These are phyloP conservation scores for Macrosoma leucophasiata DNA, from an alignment of 2,888 invertebrate genomes.

Conservation along the genomic window DNA sequence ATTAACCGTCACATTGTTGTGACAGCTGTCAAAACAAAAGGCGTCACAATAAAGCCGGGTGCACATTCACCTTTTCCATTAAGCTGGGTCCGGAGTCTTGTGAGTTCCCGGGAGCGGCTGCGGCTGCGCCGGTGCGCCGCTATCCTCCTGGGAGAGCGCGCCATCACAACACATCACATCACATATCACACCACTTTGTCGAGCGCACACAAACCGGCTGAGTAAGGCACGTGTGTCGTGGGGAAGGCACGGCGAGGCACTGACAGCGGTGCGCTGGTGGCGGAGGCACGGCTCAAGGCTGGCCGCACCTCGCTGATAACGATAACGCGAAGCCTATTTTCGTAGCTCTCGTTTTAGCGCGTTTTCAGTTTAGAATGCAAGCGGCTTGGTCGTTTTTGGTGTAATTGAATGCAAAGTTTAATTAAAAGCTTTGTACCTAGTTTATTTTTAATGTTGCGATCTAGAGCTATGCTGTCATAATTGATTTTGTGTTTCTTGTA, in stretches of 20 bases:
- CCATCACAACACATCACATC: conserved; percentile 39
- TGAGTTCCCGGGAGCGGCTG: conserved; percentile 55
- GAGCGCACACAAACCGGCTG: conserved; percentile 1
- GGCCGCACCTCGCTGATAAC: conserved; percentile 43
- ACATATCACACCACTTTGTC: conserved; percentile 20
- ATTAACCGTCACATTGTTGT: no score
- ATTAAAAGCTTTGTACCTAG: no score
- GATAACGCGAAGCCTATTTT: conserved; percentile 23
- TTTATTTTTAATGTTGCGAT: no score
- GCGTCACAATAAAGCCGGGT: no score
- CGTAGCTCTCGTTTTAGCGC: not conserved
- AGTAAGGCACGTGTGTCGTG: conserved; percentile 46
- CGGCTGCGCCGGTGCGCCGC: conserved; percentile 51
- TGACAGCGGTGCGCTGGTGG: conserved; percentile 27
- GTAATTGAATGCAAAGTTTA: no score
- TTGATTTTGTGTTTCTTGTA: no score
- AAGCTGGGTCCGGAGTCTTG: conserved; percentile 54
- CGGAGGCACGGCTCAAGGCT: conserved; percentile 20
- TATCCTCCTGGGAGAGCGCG: conserved; percentile 60
- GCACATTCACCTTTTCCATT: conserved; percentile 53
- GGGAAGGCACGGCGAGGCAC: conserved; percentile 52
- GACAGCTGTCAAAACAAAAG: no score
- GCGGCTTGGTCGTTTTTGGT: no score
- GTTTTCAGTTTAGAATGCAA: no score
- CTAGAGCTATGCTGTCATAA: no score